Evolutionary conservation across 2,113 vertebrate genomes (phyloP).

Genomic region (Lepisosteus oculatus): DNA sequence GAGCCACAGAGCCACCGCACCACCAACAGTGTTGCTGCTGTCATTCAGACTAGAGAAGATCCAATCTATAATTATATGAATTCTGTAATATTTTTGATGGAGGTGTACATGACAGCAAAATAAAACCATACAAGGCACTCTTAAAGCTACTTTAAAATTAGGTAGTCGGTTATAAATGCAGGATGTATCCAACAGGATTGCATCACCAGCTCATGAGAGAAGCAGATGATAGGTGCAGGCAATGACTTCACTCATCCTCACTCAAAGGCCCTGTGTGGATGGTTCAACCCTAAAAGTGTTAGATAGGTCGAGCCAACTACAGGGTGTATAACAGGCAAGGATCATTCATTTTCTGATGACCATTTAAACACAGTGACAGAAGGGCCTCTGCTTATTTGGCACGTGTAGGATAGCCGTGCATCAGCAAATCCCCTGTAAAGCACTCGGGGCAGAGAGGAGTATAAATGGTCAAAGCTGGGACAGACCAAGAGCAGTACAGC

Average conservation of each 20-base stretch:
- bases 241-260: neutral
- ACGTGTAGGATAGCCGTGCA: neutral
- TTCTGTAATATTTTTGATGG: neutral
- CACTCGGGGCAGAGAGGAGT: neutral
- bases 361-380: constrained; percentile 9
- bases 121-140: neutral
- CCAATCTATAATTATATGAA: neutral
- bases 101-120: no score
- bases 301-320: constrained; percentile 2
- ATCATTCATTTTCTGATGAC: constrained; percentile 17
- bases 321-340: neutral
- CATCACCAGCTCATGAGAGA: neutral
- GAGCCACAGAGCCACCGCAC: neutral
- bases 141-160: constrained; percentile 5
- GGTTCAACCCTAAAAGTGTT: constrained; percentile 16
- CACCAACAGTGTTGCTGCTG: neutral
- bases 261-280: neutral
- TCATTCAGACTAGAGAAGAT: neutral
- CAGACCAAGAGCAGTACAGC: constrained; percentile 16
- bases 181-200: constrained; percentile 12
- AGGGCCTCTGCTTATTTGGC: no score
- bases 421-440: neutral
- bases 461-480: constrained; percentile 2
- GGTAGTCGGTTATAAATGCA: constrained; percentile 3
- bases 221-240: neutral